These are phyloP conservation scores for Metopia argyrocephala DNA, from an alignment of 2,888 invertebrate species.

Conservation along the genomic window DNA sequence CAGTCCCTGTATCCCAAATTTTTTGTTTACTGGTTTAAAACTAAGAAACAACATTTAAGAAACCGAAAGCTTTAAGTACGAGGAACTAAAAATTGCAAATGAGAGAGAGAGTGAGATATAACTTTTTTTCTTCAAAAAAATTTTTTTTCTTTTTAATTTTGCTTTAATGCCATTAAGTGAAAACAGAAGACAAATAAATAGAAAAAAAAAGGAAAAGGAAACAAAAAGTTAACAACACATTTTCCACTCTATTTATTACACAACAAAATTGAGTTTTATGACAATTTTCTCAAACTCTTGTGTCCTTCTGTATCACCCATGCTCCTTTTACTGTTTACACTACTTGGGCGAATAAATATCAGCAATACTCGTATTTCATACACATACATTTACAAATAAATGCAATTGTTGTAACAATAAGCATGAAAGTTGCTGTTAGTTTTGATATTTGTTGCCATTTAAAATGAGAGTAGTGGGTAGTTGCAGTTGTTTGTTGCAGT, in stretches of 20 bases:
- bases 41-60: too few species aligned
- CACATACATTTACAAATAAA: not conserved
- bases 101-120: not conserved
- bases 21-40: too few species aligned
- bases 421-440: not conserved
- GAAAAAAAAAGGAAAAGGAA: not conserved
- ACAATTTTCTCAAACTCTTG: constrained; percentile 62
- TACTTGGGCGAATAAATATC: too few species aligned
- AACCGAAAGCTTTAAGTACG: not conserved
- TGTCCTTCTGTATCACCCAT: constrained; percentile 13
- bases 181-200: constrained; percentile 9
- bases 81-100: not conserved
- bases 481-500: constrained; percentile 12
- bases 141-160: not conserved
- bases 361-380: not conserved
- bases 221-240: constrained; percentile 63
- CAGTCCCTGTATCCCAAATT: too few species aligned
- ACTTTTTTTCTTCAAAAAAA: not conserved
- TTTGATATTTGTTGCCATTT: constrained; percentile 13
- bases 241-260: constrained; percentile 70
- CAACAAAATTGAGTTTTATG: constrained; percentile 69
- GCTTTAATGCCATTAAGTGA: not conserved
- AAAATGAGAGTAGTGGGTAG: not conserved
- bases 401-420: constrained; percentile 14
- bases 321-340: too few species aligned